These are phyloP conservation scores for Platycheirus albimanus DNA, from an alignment of 2,888 invertebrate species.

Conservation along the genomic window DNA sequence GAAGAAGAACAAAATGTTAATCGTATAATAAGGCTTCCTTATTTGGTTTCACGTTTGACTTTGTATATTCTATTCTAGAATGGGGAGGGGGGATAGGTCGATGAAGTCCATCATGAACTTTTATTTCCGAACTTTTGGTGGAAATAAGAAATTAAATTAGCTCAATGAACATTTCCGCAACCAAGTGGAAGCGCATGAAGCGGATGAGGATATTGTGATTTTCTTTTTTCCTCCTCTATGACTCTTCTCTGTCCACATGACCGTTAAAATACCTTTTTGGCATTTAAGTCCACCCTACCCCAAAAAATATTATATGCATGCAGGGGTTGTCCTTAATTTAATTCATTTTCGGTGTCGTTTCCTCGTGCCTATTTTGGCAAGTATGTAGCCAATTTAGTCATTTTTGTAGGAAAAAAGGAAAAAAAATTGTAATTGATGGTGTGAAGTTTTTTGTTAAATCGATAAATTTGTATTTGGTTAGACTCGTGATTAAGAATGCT, in stretches of 20 bases:
- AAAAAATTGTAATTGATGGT: slow-evolving; percentile 19
- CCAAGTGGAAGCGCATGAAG: slow-evolving; percentile 76
- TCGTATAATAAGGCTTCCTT: slow-evolving; percentile 62
- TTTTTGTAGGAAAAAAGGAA: background rate
- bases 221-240: slow-evolving; percentile 2
- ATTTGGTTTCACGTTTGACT: slow-evolving; percentile 64
- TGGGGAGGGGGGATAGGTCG: background rate
- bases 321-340: slow-evolving; percentile 10
- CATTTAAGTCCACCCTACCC: slow-evolving; percentile 49
- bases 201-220: slow-evolving; percentile 48
- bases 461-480: no score
- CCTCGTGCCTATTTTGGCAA: background rate
- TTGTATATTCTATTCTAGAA: slow-evolving; percentile 13
- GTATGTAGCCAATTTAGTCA: background rate
- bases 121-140: slow-evolving; percentile 59
- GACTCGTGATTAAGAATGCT: no score
- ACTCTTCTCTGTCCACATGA: slow-evolving; percentile 40
- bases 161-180: slow-evolving; percentile 81
- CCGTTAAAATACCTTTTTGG: slow-evolving; percentile 64
- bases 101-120: slow-evolving; percentile 45
- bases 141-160: slow-evolving; percentile 78
- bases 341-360: slow-evolving; percentile 1
- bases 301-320: slow-evolving; percentile 5
- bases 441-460: no score
- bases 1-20: slow-evolving; percentile 24